Evolutionary conservation across 92 coral and sea anemone species (phyloP), one percentile per base, ranked within the genome.

Genomic region (Ricordea florida): DNA sequence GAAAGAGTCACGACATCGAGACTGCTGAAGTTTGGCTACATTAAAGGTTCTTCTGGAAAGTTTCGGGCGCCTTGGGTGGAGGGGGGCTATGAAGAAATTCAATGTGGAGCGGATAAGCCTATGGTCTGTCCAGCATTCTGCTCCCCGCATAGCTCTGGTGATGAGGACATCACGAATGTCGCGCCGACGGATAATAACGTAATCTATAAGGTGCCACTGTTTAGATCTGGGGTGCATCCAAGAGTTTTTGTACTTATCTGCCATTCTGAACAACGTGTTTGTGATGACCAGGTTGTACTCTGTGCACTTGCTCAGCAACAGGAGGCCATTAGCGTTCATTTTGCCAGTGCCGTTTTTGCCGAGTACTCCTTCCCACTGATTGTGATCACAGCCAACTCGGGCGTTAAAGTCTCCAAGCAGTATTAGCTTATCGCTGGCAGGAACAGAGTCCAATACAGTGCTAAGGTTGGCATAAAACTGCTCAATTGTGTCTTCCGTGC

Each of bases 91-190:
- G 78, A 23, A 46, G 51, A 71, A 43, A 35, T 57, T 55, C 35
- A 71, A 47, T 37, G 37, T 38, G 11, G 66, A 34, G 46, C 79
- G 62, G 56, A 73, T 53, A 15, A 81, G 64, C 32, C 58, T 41
- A 49, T 81, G 87, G 66, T 60, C 87, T 21, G 87, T 81, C 74
- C 59, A 62, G 50, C 79, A 53, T 34, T 71, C 79, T 23, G 78
- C 78, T 26, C 78, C 64, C 38, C 87, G 58, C 74, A 72, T 61
- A 16, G 74, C 81, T 21, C 79, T 45, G 24, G 74, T 72, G 52
- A 46, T 30, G 60, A 11, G 74, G 6, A 72, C 75, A 59, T 62
- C 69, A 10, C 63, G 23, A 36, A 70, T 46, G 70, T 81, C 81
- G 43, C 73, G 43, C 31, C 33, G 30, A 14, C 81, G 72, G 44